A percentile compares a stretch with the other conserved stretches of the same genome.
Conservation (phyloP, 2,797 vertebrate genomes). For the Tenualosa ilisha region DNA sequence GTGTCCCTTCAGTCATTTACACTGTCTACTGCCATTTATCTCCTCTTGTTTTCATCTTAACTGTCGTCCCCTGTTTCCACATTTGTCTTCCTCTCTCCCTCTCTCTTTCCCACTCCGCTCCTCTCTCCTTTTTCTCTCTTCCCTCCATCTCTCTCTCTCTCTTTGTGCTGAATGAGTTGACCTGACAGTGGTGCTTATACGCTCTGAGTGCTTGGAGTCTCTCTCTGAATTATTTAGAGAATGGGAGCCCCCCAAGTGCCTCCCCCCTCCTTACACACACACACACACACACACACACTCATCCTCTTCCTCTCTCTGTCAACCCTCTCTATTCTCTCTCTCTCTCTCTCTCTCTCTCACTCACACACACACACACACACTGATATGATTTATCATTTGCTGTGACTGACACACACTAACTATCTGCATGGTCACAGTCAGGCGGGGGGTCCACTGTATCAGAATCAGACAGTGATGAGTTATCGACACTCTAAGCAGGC, state of each 20-base stretch:
- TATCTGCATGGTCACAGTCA: conserved; percentile 31
- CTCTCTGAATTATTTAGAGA: conserved; percentile 78
- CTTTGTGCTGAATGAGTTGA: conserved; percentile 34
- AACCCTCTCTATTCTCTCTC: conserved; percentile 56
- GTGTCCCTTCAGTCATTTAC: not conserved
- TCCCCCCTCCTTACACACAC: not conserved
- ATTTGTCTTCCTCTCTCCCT: not conserved
- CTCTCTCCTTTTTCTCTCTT: no score
- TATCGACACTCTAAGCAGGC: not conserved
- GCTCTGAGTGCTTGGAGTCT: conserved; percentile 73
- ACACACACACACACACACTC: conserved; percentile 45
- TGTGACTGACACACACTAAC: conserved; percentile 41
- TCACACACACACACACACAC: conserved; percentile 31
- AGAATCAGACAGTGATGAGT: not conserved
- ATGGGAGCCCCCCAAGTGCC: conserved; percentile 68
- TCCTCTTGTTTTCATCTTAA: not conserved
- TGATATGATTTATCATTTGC: conserved; percentile 48
- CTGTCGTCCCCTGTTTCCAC: not conserved
- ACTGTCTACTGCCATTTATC: not conserved
- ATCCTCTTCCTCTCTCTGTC: conserved; percentile 67
- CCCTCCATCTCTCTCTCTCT: not conserved
- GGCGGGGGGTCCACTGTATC: not conserved
- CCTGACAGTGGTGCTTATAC: conserved; percentile 63
- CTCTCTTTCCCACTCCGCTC: not conserved
- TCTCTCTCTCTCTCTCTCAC: conserved; percentile 34